Evolutionary conservation across 1,140 invertebrate species (phyloP).

Genomic region (Drosophila sproati): DNA sequence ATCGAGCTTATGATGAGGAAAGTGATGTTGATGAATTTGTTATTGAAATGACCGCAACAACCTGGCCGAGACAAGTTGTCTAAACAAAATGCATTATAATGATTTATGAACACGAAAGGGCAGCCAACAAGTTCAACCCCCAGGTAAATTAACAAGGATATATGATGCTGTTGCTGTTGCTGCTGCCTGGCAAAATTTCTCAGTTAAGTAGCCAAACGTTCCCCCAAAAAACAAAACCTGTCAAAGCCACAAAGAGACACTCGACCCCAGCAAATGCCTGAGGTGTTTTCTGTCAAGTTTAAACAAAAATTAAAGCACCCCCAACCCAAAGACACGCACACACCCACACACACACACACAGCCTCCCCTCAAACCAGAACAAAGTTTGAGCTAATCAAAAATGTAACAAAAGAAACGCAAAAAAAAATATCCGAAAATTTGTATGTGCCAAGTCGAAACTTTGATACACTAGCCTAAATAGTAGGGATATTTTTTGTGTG

Average conservation of each 20-base stretch:
- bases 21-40: constrained; percentile 58
- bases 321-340: constrained; percentile 19
- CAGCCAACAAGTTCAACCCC: constrained; percentile 52
- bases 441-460: not conserved
- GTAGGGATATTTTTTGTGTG: not conserved
- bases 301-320: constrained; percentile 75
- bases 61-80: constrained; percentile 62
- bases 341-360: constrained; percentile 6
- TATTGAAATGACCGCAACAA: constrained; percentile 64
- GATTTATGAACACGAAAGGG: constrained; percentile 58
- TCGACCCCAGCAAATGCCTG: constrained; percentile 65
- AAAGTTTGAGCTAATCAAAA: constrained; percentile 72
- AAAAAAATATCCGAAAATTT: constrained; percentile 7
- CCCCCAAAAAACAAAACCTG: constrained; percentile 64
- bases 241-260: constrained; percentile 81
- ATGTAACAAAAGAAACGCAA: constrained; percentile 49
- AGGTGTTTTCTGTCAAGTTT: constrained; percentile 74
- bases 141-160: constrained; percentile 77
- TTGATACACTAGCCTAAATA: constrained; percentile 27
- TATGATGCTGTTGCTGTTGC: constrained; percentile 56
- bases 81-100: constrained; percentile 73
- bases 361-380: constrained; percentile 17
- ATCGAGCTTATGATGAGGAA: constrained; percentile 9
- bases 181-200: constrained; percentile 45
- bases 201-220: constrained; percentile 57